A percentile compares a stretch with the other conserved stretches of the same genome.
Conservation (phyloP, 2,797 vertebrate species). For the Coregonus suidteri region DNA sequence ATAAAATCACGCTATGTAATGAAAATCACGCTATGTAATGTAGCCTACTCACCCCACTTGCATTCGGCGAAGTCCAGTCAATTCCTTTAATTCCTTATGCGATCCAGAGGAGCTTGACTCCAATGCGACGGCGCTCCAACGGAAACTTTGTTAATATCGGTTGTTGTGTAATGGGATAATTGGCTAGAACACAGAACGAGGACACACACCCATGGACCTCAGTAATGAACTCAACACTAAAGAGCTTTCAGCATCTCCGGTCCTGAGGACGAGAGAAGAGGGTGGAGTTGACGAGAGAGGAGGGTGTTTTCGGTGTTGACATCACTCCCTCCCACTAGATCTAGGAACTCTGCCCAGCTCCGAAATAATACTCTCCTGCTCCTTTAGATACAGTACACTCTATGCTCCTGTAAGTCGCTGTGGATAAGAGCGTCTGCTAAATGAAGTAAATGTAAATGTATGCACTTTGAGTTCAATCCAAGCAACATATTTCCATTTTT, state of each 20-base stretch:
- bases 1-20: not conserved
- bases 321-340: not conserved
- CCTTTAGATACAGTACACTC: not conserved
- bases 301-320: not conserved
- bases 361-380: not conserved
- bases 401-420: not conserved
- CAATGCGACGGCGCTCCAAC: constrained; percentile 10
- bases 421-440: no score
- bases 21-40: not conserved
- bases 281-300: constrained; percentile 14
- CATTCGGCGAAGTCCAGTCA: not conserved
- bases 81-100: not conserved
- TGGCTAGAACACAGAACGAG: not conserved
- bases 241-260: constrained; percentile 14
- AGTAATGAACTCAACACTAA: constrained; percentile 16
- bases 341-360: constrained; percentile 13
- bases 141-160: not conserved
- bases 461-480: no score
- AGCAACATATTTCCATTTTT: not conserved
- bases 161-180: not conserved
- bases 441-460: no score
- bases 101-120: not conserved
- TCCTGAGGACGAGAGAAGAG: not conserved
- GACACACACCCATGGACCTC: not conserved
- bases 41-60: not conserved